Base-by-base conservation (phyloP, 2,113 vertebrate genomes). In the Macheiramphus alcinus region DNA sequence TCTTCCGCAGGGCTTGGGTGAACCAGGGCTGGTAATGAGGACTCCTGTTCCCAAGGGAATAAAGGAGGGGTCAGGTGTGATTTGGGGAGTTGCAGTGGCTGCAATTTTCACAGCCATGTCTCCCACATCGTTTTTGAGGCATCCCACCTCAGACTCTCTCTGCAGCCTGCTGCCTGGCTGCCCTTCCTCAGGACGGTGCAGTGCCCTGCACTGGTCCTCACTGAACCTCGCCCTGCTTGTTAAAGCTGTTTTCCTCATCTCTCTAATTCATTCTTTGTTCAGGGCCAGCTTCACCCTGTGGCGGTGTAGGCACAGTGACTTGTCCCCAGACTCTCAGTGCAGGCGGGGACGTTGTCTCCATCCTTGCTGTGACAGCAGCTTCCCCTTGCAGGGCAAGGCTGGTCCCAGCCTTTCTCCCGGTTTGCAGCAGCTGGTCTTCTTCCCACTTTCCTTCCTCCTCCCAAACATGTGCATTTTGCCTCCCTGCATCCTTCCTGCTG, bases 401-500 rank as follows among this genome's bases (percentile, higher is more conserved):
- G 63, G 25, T 32, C 10, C 34, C 29, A 26, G 74, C 50, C 52
- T 48, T 18, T 31, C 25, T 32, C 18, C 53, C 0, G 2, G n/a
- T 17, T 19, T 23, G 63, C 32, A 12, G 31, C 7, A 7, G 38
- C 43, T 13, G 6, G 10, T 29, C 16, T 5, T 45, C 55, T 23
- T 65, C 52, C 43, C 2, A 1, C 63, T 21, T 48, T 8, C 68
- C 56, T 68, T 52, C 85, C 63, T 76, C 19, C 48, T 50, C 67
- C 65, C 29, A 14, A 20, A 26, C 14, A 16, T 4, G 0, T 1
- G 17, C 21, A 1, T 20, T 34, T 34, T 48, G 36, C 50, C 36
- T 59, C 85, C 48, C 79, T 40, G 17, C 70, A 31, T 55, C 96
- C 96, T 92, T 93, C 96, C 95, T 79, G 92, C 91, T 53, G 48